Conservation (phyloP, 2,797 vertebrate species). For the Thaleichthys pacificus region DNA sequence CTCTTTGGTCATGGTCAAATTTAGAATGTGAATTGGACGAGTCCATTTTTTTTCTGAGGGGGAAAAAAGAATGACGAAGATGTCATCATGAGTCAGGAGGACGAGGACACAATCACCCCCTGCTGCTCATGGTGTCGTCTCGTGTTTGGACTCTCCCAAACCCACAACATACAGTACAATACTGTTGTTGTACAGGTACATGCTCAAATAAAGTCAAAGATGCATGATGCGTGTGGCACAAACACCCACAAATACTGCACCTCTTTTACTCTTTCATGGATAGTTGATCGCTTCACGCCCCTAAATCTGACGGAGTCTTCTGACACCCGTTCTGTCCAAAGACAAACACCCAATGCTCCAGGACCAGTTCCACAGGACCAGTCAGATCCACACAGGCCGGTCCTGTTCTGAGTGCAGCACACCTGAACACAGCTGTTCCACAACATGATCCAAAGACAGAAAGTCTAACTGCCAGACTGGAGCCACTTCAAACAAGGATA, state of each 20-base stretch:
- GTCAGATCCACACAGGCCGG: conserved; percentile 21
- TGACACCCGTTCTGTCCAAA: conserved; percentile 17
- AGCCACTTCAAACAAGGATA: neutral
- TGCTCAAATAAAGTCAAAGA: no score
- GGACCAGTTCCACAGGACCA: conserved; percentile 11
- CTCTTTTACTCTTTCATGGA: neutral
- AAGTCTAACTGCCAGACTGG: neutral
- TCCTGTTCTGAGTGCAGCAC: conserved; percentile 18
- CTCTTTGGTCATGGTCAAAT: conserved; percentile 30
- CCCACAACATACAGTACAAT: neutral
- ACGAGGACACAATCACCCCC: conserved; percentile 25
- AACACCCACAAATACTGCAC: no score
- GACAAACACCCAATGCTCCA: conserved; percentile 32
- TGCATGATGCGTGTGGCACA: no score
- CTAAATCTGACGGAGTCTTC: neutral
- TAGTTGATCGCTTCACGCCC: no score
- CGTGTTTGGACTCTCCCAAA: conserved; percentile 24
- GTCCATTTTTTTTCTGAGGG: conserved; percentile 9
- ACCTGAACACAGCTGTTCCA: neutral
- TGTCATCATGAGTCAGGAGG: conserved; percentile 64
- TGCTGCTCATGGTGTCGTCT: conserved; percentile 3
- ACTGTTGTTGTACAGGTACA: neutral
- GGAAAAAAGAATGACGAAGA: conserved; percentile 28
- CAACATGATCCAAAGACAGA: neutral
- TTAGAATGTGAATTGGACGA: conserved; percentile 36